Conservation (phyloP, 1,140 invertebrate species). For the Rhopalosiphum padi region DNA sequence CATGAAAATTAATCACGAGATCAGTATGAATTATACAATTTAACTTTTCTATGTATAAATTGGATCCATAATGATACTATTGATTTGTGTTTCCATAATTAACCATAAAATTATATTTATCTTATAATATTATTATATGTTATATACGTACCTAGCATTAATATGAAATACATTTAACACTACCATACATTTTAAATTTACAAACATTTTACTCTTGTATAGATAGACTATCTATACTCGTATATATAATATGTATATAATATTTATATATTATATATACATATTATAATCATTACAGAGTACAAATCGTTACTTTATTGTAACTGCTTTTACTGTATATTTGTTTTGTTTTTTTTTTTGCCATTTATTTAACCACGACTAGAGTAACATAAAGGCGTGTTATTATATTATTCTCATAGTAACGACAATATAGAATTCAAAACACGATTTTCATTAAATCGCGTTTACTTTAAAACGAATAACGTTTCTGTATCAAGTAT, state of each 20-base stretch:
- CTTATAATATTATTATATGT: too few species aligned
- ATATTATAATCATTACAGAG: neutral
- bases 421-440: neutral
- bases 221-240: too few species aligned
- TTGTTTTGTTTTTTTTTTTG: neutral
- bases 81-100: neutral
- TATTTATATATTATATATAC: too few species aligned
- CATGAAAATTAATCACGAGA: neutral
- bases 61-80: neutral
- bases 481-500: neutral
- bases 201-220: too few species aligned
- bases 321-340: neutral
- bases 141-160: too few species aligned
- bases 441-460: constrained; percentile 43
- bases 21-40: neutral
- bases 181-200: too few species aligned
- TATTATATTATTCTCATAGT: neutral
- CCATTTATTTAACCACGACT: neutral
- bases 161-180: too few species aligned
- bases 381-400: neutral
- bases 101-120: too few species aligned
- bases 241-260: too few species aligned
- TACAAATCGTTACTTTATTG: neutral
- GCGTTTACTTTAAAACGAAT: neutral
- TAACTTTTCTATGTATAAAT: neutral